These are phyloP conservation scores for Fulmarus glacialis DNA, from an alignment of 2,113 vertebrate genomes.

Conservation along the genomic window DNA sequence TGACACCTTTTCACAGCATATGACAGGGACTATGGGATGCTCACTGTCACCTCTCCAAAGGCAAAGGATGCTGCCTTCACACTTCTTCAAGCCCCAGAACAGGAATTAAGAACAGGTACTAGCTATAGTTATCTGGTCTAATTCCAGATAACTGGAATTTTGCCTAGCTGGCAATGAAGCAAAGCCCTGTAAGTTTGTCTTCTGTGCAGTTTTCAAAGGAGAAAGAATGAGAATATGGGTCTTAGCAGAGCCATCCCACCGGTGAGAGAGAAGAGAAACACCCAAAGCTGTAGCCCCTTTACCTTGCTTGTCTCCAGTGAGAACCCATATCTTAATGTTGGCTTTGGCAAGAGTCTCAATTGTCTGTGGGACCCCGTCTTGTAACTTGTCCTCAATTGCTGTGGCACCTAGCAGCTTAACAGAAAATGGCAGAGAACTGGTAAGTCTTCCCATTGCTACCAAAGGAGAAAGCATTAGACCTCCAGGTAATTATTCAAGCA, in stretches of 20 bases:
- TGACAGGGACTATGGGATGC: neutral
- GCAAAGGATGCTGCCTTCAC: neutral
- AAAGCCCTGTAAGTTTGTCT: neutral
- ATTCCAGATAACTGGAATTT: neutral
- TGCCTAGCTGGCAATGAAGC: neutral
- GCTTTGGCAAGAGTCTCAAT: conserved; percentile 88
- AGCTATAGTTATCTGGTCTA: neutral
- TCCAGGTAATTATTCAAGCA: neutral
- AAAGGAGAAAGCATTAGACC: neutral
- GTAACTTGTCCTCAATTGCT: conserved; percentile 96
- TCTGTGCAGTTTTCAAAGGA: neutral
- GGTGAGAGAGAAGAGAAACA: neutral
- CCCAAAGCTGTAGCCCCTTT: neutral
- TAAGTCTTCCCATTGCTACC: neutral
- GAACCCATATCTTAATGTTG: conserved; percentile 93
- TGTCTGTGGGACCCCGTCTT: conserved; percentile 91
- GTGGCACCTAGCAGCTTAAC: conserved; percentile 86
- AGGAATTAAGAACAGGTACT: neutral
- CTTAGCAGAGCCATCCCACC: neutral
- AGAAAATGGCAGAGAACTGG: neutral
- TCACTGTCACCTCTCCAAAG: neutral
- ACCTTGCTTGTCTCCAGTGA: conserved; percentile 98
- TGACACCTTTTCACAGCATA: neutral
- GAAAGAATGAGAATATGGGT: neutral
- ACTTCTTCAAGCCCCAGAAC: neutral